Evolutionary conservation across 2,113 vertebrate genomes (phyloP).

Genomic region (Malurus melanocephalus): DNA sequence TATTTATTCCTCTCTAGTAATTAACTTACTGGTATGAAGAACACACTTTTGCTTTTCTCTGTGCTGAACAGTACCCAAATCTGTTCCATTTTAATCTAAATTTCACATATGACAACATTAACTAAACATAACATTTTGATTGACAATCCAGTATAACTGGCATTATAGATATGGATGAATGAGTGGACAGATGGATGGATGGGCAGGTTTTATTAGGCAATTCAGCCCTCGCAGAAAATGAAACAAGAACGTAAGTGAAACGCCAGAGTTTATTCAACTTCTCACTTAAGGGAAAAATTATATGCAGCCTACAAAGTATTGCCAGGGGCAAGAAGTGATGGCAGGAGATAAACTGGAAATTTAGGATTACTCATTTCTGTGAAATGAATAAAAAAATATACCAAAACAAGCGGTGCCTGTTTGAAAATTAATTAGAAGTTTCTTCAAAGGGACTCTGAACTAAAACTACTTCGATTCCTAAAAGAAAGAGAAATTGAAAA

Average conservation of each 20-base stretch:
- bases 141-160: neutral
- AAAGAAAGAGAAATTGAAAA: neutral
- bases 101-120: neutral
- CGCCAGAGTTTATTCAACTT: neutral
- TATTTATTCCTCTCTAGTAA: neutral
- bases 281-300: neutral
- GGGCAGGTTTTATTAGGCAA: neutral
- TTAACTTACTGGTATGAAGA: neutral
- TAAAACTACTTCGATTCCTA: neutral
- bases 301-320: neutral
- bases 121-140: neutral
- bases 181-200: neutral
- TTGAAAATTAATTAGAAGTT: conserved; percentile 42
- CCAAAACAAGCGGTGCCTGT: neutral
- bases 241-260: conserved; percentile 6
- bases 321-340: neutral
- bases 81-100: neutral
- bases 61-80: neutral
- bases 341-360: conserved; percentile 24
- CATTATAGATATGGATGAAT: neutral
- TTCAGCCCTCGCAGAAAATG: neutral
- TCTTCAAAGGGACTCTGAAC: conserved; percentile 29
- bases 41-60: neutral
- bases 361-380: neutral
- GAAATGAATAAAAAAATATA: neutral